A percentile compares a stretch with the other conserved stretches of the same genome.
Conservation (phyloP, 30 jellyfish, hydroid and myxozoan genomes). For the Sanderia malayensis region DNA sequence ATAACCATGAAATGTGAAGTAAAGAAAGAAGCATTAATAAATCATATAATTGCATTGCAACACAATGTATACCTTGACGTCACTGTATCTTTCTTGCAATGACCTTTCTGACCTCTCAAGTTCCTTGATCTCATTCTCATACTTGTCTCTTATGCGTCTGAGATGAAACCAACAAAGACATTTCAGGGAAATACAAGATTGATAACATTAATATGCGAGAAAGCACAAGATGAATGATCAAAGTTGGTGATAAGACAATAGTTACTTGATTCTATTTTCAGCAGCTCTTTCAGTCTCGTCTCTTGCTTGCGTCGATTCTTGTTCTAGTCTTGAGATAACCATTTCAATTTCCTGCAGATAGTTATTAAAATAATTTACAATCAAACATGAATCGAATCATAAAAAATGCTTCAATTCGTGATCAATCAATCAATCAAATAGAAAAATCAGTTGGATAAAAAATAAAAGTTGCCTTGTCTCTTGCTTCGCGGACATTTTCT, state of each 20-base stretch:
- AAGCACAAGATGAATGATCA: no score
- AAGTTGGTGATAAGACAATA: no score
- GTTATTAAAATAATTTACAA: no score
- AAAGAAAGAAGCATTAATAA: no score
- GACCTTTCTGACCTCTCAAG: conserved; percentile 76
- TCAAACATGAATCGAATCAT: no score
- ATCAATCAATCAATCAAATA: no score
- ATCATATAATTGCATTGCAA: no score
- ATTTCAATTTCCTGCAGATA: conserved; percentile 79
- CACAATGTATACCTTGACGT: conserved; percentile 62
- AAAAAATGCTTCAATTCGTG: no score
- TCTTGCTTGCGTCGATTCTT: conserved; percentile 77
- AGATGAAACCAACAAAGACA: conserved; percentile 11
- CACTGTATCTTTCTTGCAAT: conserved; percentile 65
- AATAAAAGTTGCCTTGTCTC: conserved; percentile 89
- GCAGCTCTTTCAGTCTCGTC: conserved; percentile 93
- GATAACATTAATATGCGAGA: no score
- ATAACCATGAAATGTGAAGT: no score
- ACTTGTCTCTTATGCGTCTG: conserved; percentile 85
- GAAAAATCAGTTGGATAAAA: no score
- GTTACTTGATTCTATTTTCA: conserved; percentile 85
- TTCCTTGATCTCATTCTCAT: conserved; percentile 83
- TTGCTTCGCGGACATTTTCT: conserved; percentile 86
- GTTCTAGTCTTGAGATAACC: conserved; percentile 87
- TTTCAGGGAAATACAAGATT: no score